Percentiles rank a stretch among this genome's conserved stretches.
Evolutionary conservation across 2,797 vertebrate genomes (phyloP).

Genomic region (Euthynnus affinis): DNA sequence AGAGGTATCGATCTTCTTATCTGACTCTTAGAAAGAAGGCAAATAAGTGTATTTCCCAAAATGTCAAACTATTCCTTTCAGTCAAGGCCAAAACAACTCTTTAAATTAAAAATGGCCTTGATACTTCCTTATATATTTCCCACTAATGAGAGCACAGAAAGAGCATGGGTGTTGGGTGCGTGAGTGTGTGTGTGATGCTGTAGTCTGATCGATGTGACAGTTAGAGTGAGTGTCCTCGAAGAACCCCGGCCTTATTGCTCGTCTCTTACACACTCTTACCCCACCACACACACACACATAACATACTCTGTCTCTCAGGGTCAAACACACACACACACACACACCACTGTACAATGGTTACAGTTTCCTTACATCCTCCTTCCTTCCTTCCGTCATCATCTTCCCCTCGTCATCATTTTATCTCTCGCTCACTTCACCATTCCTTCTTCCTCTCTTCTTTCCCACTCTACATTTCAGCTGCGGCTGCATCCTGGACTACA

Average conservation of each 20-base stretch:
- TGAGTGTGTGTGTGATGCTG: slow-evolving; percentile 63
- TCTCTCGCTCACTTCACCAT: slow-evolving; percentile 31
- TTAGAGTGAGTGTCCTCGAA: slow-evolving; percentile 74
- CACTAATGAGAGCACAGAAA: slow-evolving; percentile 47
- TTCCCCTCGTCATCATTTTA: slow-evolving; percentile 13
- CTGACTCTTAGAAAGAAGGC: no score
- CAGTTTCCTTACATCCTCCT: slow-evolving; percentile 28
- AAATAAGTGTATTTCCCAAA: no score
- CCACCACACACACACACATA: slow-evolving; percentile 26
- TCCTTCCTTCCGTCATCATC: slow-evolving; percentile 26
- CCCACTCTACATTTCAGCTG: slow-evolving; percentile 4
- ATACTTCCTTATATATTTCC: slow-evolving; percentile 38
- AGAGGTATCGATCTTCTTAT: no score
- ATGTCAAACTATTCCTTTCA: neutral
- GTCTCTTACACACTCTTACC: slow-evolving; percentile 54
- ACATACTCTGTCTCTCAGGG: slow-evolving; percentile 53
- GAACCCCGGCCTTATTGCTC: slow-evolving; percentile 65
- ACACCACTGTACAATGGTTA: slow-evolving; percentile 21
- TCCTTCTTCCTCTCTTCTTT: neutral
- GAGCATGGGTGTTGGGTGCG: slow-evolving; percentile 53
- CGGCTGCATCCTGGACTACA: slow-evolving; percentile 16
- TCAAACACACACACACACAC: slow-evolving; percentile 18
- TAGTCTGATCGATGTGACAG: slow-evolving; percentile 76
- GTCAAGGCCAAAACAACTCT: neutral
- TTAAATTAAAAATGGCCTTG: slow-evolving; percentile 13